Evolutionary conservation across 2,113 vertebrate species (phyloP).

Genomic region (Phrynosoma blainvillii): DNA sequence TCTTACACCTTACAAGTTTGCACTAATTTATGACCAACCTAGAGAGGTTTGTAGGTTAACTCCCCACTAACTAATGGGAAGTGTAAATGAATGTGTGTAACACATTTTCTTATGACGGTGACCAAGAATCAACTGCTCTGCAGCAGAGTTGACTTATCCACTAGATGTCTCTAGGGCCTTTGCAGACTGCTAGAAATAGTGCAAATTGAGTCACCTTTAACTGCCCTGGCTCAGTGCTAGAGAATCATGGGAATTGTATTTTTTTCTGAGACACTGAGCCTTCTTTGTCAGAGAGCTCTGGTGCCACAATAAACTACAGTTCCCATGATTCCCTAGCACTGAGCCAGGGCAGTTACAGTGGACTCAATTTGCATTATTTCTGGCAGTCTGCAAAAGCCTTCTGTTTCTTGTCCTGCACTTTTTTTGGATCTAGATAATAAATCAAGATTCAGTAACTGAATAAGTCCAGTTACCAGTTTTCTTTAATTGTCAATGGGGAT

Average conservation of each 20-base stretch:
- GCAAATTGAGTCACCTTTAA: no score
- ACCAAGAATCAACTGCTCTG: background rate
- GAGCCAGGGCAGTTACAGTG: no score
- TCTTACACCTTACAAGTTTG: background rate
- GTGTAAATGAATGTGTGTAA: background rate
- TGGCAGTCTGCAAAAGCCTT: no score
- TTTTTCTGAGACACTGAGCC: no score
- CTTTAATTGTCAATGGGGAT: no score
- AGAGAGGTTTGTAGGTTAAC: background rate
- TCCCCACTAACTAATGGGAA: background rate
- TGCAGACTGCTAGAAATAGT: no score
- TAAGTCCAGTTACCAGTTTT: background rate
- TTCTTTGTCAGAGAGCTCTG: no score
- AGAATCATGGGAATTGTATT: no score
- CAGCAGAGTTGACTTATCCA: background rate
- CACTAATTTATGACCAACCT: background rate
- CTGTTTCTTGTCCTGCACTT: background rate
- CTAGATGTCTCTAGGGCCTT: slow-evolving; percentile 38
- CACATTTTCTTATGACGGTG: background rate
- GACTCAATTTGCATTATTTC: no score
- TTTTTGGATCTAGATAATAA: fast-evolving
- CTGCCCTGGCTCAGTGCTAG: no score
- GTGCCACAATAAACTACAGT: no score
- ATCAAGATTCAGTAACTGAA: background rate
- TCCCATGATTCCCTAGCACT: no score